These are phyloP conservation scores for Nudaria mundana DNA, from an alignment of 2,888 invertebrate species.

Conservation along the genomic window DNA sequence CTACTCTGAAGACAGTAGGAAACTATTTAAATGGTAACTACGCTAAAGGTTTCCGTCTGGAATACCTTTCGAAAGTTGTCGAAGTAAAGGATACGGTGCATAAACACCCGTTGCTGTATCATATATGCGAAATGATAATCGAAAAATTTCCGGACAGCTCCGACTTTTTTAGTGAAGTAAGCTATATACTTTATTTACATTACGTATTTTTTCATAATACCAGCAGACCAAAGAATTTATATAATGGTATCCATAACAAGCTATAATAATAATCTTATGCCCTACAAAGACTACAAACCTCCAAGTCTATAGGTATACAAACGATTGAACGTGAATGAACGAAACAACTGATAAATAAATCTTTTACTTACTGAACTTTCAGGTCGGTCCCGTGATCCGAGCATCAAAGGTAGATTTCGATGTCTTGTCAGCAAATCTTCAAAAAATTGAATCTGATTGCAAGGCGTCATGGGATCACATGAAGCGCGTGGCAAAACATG, in stretches of 20 bases:
- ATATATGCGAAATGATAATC: slow-evolving; percentile 98
- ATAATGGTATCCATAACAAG: neutral
- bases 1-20: slow-evolving; percentile 96
- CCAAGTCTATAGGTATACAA: no score
- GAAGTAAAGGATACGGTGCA: slow-evolving; percentile 99
- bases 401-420: slow-evolving; percentile 98
- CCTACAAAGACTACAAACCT: no score
- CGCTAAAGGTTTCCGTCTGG: slow-evolving; percentile 98
- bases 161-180: slow-evolving; percentile 98
- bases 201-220: neutral
- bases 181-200: slow-evolving; percentile 20
- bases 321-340: no score
- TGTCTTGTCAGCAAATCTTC: slow-evolving; percentile 91
- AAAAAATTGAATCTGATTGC: slow-evolving; percentile 96
- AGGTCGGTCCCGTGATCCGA: slow-evolving; percentile 94
- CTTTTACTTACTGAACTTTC: slow-evolving; percentile 23
- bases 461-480: slow-evolving; percentile 98
- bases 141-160: slow-evolving; percentile 97
- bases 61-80: slow-evolving; percentile 98
- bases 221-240: neutral
- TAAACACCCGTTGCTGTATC: slow-evolving; percentile 98
- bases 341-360: no score
- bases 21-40: slow-evolving; percentile 97
- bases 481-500: slow-evolving; percentile 96
- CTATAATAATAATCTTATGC: no score